These are phyloP conservation scores for Amphilophus citrinellus DNA, from an alignment of 2,113 vertebrate species.

Conservation along the genomic window DNA sequence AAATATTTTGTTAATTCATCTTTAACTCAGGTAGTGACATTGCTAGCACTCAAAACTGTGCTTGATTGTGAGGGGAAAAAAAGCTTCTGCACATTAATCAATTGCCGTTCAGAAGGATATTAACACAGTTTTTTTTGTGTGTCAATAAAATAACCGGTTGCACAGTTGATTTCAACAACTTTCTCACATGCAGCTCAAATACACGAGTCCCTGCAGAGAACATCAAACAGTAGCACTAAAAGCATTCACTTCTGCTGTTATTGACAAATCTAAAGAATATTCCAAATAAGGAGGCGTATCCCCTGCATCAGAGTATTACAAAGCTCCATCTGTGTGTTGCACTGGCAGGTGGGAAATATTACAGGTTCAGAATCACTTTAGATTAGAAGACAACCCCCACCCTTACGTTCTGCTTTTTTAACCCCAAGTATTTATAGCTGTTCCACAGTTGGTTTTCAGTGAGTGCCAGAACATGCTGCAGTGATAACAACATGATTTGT, in stretches of 20 bases:
- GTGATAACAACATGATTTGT: conserved; percentile 30
- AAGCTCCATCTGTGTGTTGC: conserved; percentile 56
- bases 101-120: conserved; percentile 31
- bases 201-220: neutral
- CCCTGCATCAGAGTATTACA: conserved; percentile 29
- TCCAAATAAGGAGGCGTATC: neutral
- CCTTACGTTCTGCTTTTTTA: conserved; percentile 35
- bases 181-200: neutral
- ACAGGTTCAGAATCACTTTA: conserved; percentile 40
- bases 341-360: conserved; percentile 52
- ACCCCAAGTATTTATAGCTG: conserved; percentile 16
- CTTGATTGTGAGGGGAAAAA: conserved; percentile 28
- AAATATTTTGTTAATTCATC: neutral
- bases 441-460: conserved; percentile 7
- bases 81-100: conserved; percentile 26
- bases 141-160: conserved; percentile 9
- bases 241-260: neutral
- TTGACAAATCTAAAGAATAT: neutral
- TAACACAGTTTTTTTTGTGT: conserved; percentile 25
- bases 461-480: conserved; percentile 8
- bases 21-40: conserved; percentile 24
- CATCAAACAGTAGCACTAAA: neutral
- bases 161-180: conserved; percentile 28
- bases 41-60: conserved; percentile 31
- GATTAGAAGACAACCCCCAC: conserved; percentile 2